phyloP scores from a whole-genome alignment of 2,797 vertebrate genomes.

The Karalla daura region DNA sequence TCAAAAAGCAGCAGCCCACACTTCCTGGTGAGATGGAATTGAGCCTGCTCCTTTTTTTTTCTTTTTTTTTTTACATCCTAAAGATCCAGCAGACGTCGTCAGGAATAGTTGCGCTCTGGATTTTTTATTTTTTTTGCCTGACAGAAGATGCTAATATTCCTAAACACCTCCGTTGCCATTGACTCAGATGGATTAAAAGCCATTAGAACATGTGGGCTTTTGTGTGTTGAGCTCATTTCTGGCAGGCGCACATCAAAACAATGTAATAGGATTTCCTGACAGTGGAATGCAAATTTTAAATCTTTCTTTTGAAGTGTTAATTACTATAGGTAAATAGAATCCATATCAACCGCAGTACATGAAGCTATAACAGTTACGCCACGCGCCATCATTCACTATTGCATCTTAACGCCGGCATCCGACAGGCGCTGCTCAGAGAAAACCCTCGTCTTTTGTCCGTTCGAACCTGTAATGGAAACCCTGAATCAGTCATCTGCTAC shows the following conservation, averaged over 20 bases:
- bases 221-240: constrained; percentile 73
- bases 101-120: constrained; percentile 71
- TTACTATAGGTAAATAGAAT: constrained; percentile 67
- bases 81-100: constrained; percentile 63
- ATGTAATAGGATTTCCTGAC: constrained; percentile 73
- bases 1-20: constrained; percentile 81
- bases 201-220: constrained; percentile 78
- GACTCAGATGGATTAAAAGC: constrained; percentile 81
- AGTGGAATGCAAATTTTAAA: constrained; percentile 65
- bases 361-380: constrained; percentile 15
- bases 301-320: constrained; percentile 72
- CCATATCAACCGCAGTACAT: constrained; percentile 51
- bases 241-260: constrained; percentile 69
- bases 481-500: background rate
- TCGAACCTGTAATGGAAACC: background rate
- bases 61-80: constrained; percentile 8
- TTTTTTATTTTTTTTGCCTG: constrained; percentile 43
- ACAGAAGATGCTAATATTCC: constrained; percentile 74
- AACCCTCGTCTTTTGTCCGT: background rate
- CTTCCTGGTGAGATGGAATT: constrained; percentile 78
- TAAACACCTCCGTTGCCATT: constrained; percentile 73
- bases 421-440: background rate
- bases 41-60: constrained; percentile 47
- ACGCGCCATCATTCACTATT: constrained; percentile 8
- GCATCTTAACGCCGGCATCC: constrained; percentile 2